These are phyloP conservation scores for Cinara cedri DNA, from an alignment of 2,888 invertebrate species.

Conservation along the genomic window DNA sequence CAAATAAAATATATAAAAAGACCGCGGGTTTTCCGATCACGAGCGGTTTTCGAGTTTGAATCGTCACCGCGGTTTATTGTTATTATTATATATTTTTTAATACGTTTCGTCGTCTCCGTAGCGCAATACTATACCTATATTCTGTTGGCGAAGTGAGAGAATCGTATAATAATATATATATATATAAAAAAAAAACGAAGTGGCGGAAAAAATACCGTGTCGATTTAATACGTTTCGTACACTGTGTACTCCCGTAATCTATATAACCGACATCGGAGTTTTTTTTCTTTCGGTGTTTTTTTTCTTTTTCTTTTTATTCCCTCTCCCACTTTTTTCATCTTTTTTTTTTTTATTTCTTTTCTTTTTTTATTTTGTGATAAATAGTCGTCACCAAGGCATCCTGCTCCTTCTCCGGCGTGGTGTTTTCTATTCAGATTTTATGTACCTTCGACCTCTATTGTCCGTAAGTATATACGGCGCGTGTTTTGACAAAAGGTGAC, in stretches of 20 bases:
- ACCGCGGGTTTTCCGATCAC: slow-evolving; percentile 19
- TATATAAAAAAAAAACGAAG: background rate
- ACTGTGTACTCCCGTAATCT: background rate
- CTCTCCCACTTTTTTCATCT: no score
- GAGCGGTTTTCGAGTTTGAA: slow-evolving; percentile 26
- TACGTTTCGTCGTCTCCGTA: background rate
- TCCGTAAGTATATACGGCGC: slow-evolving; percentile 39
- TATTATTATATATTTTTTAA: slow-evolving; percentile 21
- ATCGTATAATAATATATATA: background rate
- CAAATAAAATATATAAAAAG: background rate
- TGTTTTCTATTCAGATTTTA: slow-evolving; percentile 54
- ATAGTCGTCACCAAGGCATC: slow-evolving; percentile 45
- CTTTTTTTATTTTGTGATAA: slow-evolving; percentile 38
- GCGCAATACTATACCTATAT: no score
- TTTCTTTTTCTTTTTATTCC: no score
- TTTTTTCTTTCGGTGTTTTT: slow-evolving; percentile 5
- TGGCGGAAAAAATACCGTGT: slow-evolving; percentile 7
- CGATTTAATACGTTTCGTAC: slow-evolving; percentile 42
- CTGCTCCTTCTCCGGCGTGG: no score
- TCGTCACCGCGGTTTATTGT: slow-evolving; percentile 16
- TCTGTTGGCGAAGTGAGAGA: background rate
- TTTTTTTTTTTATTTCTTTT: slow-evolving; percentile 17
- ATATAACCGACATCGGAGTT: background rate
- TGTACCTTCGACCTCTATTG: slow-evolving; percentile 45
- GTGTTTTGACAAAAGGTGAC: slow-evolving; percentile 54